Conservation (phyloP, 2,797 vertebrate species). For the Sebastes elongatus region DNA sequence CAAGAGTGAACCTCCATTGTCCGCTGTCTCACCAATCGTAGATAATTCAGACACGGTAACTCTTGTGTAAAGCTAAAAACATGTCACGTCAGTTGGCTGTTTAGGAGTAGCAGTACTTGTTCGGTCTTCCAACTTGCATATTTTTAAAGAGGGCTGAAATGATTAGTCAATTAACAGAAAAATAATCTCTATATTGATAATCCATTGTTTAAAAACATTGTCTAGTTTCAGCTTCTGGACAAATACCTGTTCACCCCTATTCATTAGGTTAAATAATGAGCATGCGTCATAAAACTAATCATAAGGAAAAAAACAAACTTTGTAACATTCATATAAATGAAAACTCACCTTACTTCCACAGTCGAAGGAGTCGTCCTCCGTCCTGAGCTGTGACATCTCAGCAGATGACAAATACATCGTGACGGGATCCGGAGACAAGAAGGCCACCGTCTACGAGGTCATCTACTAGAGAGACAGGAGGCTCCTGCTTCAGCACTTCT, state of each 20-base stretch:
- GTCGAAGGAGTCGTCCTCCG: conserved; percentile 88
- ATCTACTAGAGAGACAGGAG: conserved; percentile 79
- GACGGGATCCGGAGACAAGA: conserved; percentile 88
- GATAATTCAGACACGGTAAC: neutral
- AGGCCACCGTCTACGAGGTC: conserved; percentile 88
- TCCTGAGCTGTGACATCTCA: conserved; percentile 89
- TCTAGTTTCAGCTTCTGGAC: too few relatives aligned
- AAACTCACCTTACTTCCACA: conserved; percentile 41
- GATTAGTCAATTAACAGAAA: neutral
- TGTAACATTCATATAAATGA: neutral
- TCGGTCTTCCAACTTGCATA: neutral
- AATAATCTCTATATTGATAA: neutral
- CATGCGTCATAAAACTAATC: neutral
- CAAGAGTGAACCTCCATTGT: neutral
- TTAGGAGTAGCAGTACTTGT: neutral
- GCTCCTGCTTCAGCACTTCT: conserved; percentile 52
- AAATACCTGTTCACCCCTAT: neutral
- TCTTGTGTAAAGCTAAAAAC: neutral
- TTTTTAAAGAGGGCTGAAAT: neutral
- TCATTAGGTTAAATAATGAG: neutral
- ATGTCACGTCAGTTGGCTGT: neutral
- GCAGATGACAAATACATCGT: conserved; percentile 89
- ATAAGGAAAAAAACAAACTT: neutral
- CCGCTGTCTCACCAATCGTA: neutral
- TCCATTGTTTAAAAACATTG: too few relatives aligned